A percentile compares a stretch with the other conserved stretches of the same genome.
Evolutionary conservation across 1,140 invertebrate genomes (phyloP).

Genomic region (Heliothis virescens): DNA sequence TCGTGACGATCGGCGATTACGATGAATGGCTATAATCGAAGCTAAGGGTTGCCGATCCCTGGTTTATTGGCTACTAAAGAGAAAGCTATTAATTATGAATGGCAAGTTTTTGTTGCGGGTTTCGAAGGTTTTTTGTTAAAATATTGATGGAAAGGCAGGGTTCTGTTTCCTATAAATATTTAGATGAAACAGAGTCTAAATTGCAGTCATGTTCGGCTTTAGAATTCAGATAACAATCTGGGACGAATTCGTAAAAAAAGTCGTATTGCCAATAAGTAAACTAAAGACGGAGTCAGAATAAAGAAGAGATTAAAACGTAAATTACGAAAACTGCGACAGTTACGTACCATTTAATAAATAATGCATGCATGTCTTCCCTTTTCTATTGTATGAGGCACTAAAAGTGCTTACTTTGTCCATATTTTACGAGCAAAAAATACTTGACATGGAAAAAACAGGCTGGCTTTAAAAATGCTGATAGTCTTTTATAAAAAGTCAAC

Average conservation of each 20-base stretch:
- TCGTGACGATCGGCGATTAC: constrained; percentile 39
- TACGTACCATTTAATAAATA: no score
- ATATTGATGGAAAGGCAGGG: neutral
- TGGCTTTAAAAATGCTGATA: constrained; percentile 10
- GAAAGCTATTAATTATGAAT: constrained; percentile 37
- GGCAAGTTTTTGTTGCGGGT: constrained; percentile 21
- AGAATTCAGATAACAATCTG: no score
- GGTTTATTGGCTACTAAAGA: constrained; percentile 28
- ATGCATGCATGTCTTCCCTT: neutral
- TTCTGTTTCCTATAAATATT: no score
- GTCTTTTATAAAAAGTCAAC: neutral
- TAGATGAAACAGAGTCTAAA: no score
- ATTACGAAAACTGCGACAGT: no score
- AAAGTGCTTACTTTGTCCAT: constrained; percentile 1
- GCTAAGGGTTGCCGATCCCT: constrained; percentile 24
- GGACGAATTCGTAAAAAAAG: no score
- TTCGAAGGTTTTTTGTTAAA: neutral
- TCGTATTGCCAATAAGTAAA: no score
- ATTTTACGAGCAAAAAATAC: constrained; percentile 12
- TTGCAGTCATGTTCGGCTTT: no score
- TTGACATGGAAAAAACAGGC: neutral
- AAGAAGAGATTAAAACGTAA: no score
- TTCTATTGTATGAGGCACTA: neutral
- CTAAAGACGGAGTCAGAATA: no score
- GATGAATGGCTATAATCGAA: constrained; percentile 35